Conservation (phyloP, 2,113 vertebrate species). For the Sinocyclocheilus grahami region DNA sequence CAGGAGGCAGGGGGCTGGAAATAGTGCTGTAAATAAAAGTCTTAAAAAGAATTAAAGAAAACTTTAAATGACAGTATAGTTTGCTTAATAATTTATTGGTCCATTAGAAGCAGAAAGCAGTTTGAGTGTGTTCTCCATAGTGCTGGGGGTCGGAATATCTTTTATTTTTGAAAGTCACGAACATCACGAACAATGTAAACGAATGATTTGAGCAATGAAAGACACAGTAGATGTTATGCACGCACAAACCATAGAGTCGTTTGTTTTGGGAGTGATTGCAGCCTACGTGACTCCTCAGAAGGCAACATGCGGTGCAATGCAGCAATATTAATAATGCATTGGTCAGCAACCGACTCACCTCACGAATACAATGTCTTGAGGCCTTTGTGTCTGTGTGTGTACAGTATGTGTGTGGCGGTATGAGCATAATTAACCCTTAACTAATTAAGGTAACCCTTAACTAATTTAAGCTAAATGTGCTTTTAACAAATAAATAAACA, state of each 20-base stretch:
- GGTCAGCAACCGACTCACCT: constrained; percentile 38
- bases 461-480: background rate
- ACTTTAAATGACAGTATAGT: constrained; percentile 47
- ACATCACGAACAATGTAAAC: constrained; percentile 27
- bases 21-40: constrained; percentile 18
- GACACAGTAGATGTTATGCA: background rate
- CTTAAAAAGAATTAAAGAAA: constrained; percentile 34
- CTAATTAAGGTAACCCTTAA: background rate
- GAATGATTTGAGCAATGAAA: constrained; percentile 33
- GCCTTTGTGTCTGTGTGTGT: background rate
- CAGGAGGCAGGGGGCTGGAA: constrained; percentile 25
- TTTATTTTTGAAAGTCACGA: background rate
- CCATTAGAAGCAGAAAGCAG: constrained; percentile 43
- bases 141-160: constrained; percentile 8
- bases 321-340: constrained; percentile 45
- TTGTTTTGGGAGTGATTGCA: constrained; percentile 7
- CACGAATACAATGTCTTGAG: constrained; percentile 16
- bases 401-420: background rate
- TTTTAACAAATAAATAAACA: background rate
- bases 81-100: constrained; percentile 53
- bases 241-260: background rate
- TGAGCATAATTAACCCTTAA: constrained; percentile 8
- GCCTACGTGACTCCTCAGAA: constrained; percentile 33
- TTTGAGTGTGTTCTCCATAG: constrained; percentile 26
- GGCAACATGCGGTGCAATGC: constrained; percentile 34